Percentiles rank a stretch among this genome's conserved stretches.
These are phyloP conservation scores for Pelvicachromis taeniatus DNA, from an alignment of 2,113 vertebrate genomes.

Conservation along the genomic window DNA sequence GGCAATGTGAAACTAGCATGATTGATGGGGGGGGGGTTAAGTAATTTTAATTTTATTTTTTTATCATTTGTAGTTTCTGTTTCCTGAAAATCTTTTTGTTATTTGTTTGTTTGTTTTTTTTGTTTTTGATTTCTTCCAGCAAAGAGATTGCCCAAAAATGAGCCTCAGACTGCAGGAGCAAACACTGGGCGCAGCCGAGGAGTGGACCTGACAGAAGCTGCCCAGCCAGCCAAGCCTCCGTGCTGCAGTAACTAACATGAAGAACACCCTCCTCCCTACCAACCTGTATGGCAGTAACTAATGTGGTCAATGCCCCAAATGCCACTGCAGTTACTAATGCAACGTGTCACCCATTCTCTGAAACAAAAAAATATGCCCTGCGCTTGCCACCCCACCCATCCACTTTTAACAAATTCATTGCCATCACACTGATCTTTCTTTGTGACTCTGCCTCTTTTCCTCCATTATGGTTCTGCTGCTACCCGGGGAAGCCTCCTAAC, in stretches of 20 bases:
- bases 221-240: conserved; percentile 86
- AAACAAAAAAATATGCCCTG: conserved; percentile 46
- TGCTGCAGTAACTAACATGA: conserved; percentile 91
- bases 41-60: background rate
- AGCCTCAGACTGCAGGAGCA: conserved; percentile 84
- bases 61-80: background rate
- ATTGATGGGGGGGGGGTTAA: no score
- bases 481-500: conserved; percentile 18
- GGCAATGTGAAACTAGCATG: background rate
- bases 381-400: background rate
- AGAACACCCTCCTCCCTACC: conserved; percentile 1
- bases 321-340: conserved; percentile 68
- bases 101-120: background rate
- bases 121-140: conserved; percentile 52
- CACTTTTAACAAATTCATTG: background rate
- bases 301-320: conserved; percentile 48
- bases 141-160: conserved; percentile 95
- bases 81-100: background rate
- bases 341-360: conserved; percentile 45
- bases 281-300: conserved; percentile 57
- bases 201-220: conserved; percentile 90
- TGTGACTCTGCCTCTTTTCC: conserved; percentile 14
- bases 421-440: conserved; percentile 20
- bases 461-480: conserved; percentile 37
- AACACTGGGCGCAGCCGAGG: conserved; percentile 85